These are phyloP conservation scores for Schlechtendalia chinensis DNA, from an alignment of 1,140 invertebrate species.

Conservation along the genomic window DNA sequence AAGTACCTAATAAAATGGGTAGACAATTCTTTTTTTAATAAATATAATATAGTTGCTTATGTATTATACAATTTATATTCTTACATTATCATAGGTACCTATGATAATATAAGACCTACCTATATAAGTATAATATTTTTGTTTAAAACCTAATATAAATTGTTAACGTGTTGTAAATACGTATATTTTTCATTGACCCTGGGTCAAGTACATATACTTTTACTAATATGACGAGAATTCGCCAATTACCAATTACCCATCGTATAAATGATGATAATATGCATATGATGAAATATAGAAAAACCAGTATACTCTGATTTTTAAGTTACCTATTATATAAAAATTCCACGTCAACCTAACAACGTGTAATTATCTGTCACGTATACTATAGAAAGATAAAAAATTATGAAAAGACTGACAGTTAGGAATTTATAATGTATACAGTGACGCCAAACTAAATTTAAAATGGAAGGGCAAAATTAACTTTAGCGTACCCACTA, in stretches of 20 bases:
- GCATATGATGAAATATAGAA: neutral
- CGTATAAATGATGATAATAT: neutral
- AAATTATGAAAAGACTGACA: conserved; percentile 26
- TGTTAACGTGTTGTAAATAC: neutral
- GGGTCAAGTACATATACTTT: conserved; percentile 30
- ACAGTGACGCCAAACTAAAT: too few species aligned
- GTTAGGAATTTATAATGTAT: neutral
- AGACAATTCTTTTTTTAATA: too few species aligned
- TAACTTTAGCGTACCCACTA: too few species aligned
- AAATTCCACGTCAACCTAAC: neutral
- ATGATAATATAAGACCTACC: too few species aligned
- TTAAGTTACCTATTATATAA: neutral
- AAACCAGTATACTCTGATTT: conserved; percentile 20
- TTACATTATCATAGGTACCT: too few species aligned
- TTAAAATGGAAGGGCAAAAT: too few species aligned
- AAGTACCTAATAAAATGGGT: neutral
- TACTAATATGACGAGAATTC: neutral
- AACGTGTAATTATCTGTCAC: conserved; percentile 22
- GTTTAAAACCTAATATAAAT: neutral
- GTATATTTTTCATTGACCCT: conserved; percentile 18
- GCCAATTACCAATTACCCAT: conserved; percentile 8
- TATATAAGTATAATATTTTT: neutral
- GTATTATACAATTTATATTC: too few species aligned
- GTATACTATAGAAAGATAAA: neutral
- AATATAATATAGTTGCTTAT: too few species aligned